A percentile compares a stretch with the other conserved stretches of the same genome.
These are phyloP conservation scores for Gobionotothen gibberifrons DNA, from an alignment of 2,797 vertebrate species.

Conservation along the genomic window DNA sequence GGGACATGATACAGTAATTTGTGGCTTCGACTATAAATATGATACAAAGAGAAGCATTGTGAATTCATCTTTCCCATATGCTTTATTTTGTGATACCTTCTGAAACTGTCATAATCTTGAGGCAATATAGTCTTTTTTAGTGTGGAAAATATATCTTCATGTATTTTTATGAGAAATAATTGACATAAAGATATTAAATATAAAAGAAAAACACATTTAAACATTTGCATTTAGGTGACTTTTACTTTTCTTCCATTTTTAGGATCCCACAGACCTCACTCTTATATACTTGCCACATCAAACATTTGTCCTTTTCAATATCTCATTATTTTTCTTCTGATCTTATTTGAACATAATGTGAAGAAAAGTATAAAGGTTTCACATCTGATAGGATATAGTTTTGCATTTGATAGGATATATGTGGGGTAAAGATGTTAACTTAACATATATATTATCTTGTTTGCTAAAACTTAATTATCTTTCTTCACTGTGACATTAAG, in stretches of 20 bases:
- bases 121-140: background rate
- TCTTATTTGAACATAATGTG: background rate
- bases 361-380: background rate
- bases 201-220: background rate
- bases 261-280: background rate
- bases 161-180: conserved; percentile 5
- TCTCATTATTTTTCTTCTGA: background rate
- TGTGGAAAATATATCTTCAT: conserved; percentile 6
- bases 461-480: background rate
- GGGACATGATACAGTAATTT: conserved; percentile 81
- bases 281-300: background rate
- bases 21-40: conserved; percentile 81
- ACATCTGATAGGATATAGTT: background rate
- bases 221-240: background rate
- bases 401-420: background rate
- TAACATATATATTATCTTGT: background rate
- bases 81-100: conserved; percentile 70
- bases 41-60: conserved; percentile 69
- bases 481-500: background rate
- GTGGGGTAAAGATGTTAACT: background rate
- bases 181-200: background rate
- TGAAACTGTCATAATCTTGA: conserved; percentile 31
- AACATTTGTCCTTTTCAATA: background rate
- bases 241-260: background rate
- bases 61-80: conserved; percentile 58